These are phyloP conservation scores for Pachliopta kotzebuea DNA, from an alignment of 2,888 invertebrate genomes.

Conservation along the genomic window DNA sequence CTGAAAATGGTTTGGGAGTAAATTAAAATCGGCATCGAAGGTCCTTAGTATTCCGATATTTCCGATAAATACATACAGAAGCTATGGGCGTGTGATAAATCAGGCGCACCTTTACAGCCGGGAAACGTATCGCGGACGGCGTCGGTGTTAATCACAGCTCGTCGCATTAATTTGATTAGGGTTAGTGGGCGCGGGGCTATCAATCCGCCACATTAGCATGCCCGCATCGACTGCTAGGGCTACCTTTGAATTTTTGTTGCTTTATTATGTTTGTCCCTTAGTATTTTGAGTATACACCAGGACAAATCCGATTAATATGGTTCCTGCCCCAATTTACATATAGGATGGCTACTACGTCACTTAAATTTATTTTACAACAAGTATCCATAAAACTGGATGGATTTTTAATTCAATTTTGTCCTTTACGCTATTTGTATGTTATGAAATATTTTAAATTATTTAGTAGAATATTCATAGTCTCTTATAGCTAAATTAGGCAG, in stretches of 20 bases:
- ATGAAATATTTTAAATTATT: too few species aligned
- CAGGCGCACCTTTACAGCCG: conserved; percentile 49
- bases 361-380: too few species aligned
- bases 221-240: conserved; percentile 49
- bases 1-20: not conserved
- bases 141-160: conserved; percentile 75
- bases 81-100: conserved; percentile 55
- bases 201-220: conserved; percentile 78
- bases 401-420: too few species aligned
- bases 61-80: conserved; percentile 21
- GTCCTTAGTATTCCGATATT: conserved; percentile 23
- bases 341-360: too few species aligned
- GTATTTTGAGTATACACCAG: not conserved
- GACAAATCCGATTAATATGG: not conserved
- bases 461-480: too few species aligned
- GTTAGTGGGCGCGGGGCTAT: conserved; percentile 79
- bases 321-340: too few species aligned
- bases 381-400: too few species aligned
- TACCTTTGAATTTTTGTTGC: conserved; percentile 32
- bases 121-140: conserved; percentile 61
- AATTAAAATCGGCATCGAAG: conserved; percentile 1
- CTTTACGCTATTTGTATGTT: too few species aligned
- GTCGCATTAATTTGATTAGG: conserved; percentile 80
- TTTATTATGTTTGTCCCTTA: conserved; percentile 2
- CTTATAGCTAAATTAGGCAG: too few species aligned